Evolutionary conservation across 2,113 vertebrate genomes (phyloP).

Genomic region (Chaetodon auriga): DNA sequence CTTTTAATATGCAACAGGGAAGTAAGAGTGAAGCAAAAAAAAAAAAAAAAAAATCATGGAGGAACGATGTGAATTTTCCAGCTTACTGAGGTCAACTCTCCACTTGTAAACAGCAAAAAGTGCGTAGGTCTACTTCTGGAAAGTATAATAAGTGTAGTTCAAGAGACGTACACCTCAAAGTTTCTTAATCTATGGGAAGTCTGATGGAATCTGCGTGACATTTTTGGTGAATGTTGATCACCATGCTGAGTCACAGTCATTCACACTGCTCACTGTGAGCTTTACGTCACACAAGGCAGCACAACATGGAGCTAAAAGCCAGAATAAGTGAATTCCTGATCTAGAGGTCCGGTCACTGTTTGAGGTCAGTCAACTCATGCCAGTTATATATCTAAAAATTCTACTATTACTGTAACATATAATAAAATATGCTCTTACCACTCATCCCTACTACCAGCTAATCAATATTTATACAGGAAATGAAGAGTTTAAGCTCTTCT

Average conservation of each 20-base stretch:
- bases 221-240: constrained; percentile 52
- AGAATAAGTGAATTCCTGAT: background rate
- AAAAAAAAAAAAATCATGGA: constrained; percentile 33
- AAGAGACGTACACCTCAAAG: constrained; percentile 1
- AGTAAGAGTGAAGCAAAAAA: constrained; percentile 16
- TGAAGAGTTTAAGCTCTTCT: background rate
- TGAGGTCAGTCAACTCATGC: background rate
- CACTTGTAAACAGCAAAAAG: constrained; percentile 25
- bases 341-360: background rate
- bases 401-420: background rate
- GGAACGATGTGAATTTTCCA: constrained; percentile 72
- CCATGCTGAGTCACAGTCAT: constrained; percentile 65
- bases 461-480: background rate
- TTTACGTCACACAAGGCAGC: constrained; percentile 43
- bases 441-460: background rate
- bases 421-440: background rate
- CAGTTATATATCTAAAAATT: background rate
- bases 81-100: constrained; percentile 42
- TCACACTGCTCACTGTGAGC: constrained; percentile 19
- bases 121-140: constrained; percentile 51
- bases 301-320: constrained; percentile 38
- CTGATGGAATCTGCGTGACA: constrained; percentile 41
- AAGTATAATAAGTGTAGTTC: constrained; percentile 45
- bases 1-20: constrained; percentile 57
- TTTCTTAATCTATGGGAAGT: constrained; percentile 38